Base-by-base conservation (phyloP, 1,140 invertebrate genomes). In the Mizuhopecten yessoensis region DNA sequence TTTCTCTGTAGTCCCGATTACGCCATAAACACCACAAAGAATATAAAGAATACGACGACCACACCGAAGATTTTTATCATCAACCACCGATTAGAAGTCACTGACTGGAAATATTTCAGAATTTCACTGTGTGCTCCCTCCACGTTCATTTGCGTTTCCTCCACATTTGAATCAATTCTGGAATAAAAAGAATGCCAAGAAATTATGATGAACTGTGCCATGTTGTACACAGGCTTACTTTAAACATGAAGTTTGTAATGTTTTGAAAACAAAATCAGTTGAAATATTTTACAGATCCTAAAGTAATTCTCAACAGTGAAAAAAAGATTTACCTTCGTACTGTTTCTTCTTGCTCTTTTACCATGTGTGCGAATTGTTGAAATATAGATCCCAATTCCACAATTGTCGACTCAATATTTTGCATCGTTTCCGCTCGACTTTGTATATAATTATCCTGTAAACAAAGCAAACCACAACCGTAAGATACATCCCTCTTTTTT, bases 21-120 rank as follows among this genome's bases (percentile, higher is more conserved):
- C 34, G 97, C 97, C 94, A 97, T 95, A 93, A 99, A 99, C 94
- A 99, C 98, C 96, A 99, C 98, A 97, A 99, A 99, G 96, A 99
- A 99, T 96, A 99, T 98, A 96, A 99, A 99, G 97, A 99, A 99
- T 96, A 99, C 98, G 97, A 99, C 99, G 34, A 99, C 97, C 88
- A 99, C 98, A 89, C 98, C 99, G 97, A 99, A 99, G 92, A 99
- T 98, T 97, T 99, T 99, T 94, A 99, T 98, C 99, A 99, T 99
- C 17, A 99, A 97, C 98, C 99, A 99, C 94, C 99, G 97, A 97
- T 99, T 99, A 86, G 98, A 99, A 17, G 99, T 98, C 33, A 99
- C 98, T 33, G 98, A 99, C 96, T 99, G 98, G 96, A 99, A 99
- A 97, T 99, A 99, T 97, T 98, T 99, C 90, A 99, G 97, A 93